Evolutionary conservation across 2,888 invertebrate species (phyloP), one percentile per base, ranked within the genome.

Genomic region (Dendrolimus pini): DNA sequence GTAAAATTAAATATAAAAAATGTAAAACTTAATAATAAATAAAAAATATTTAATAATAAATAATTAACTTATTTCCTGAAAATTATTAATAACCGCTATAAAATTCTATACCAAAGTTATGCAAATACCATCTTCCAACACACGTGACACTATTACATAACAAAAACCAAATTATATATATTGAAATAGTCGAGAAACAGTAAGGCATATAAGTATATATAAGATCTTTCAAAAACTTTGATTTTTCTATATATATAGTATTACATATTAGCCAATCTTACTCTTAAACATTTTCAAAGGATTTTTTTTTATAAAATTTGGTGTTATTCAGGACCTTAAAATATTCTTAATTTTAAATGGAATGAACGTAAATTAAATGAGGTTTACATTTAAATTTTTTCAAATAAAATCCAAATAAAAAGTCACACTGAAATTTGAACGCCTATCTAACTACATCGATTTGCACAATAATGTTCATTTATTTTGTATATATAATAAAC

Each of bases 331-430:
- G 53, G 53, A 56, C 53, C 53, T 41, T 53, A 14, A 18, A 14
- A 41, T 59, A 63, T 63, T 65, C 65, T 65, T 68, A 64, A 64
- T 64, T 56, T 63, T 63, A 67, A 71, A 63, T 59, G 57, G 65
- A 64, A 59, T 60, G 69, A 61, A 62, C 60, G 55, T 71, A 71
- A 71, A 66, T 60, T 66, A 70, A 74, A 71, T 65, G 68, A 74
- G 66, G 30, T 30, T 30, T 30, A 30, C 30, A 30, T 30, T 30
- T 30, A 30, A 14, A 30, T 30, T 30, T 30, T 30, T 30, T 30
- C 0, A 30, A 30, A 30, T 70, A 66, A 75, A 70, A 71, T 72
- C 73, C 68, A 75, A 69, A 77, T 77, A 79, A 82, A 79, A 72
- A 68, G 69, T 68, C 58, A 61, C 66, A 62, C 63, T 62, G 52